Evolutionary conservation across 2,113 vertebrate genomes (phyloP), one percentile per base, ranked within the genome.

Genomic region (Tetrao urogallus): DNA sequence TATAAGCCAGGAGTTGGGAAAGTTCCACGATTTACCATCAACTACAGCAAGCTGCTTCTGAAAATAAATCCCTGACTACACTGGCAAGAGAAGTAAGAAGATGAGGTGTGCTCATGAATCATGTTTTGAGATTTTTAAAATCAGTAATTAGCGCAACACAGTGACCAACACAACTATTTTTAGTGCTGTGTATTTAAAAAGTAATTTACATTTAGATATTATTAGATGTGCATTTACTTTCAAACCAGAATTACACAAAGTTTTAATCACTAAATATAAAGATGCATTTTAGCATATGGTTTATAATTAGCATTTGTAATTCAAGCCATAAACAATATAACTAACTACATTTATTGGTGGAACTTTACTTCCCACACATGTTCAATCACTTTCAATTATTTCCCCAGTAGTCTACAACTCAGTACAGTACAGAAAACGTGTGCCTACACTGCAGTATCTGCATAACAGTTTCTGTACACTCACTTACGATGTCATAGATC

Each of bases 61-160:
- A 96, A 97, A 97, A 97, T 91, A 90, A 94, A 89, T 82, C 57
- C 61, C 36, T 27, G 34, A 74, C 47, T 90, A 70, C n/a, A 84
- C 60, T 67, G 34, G 89, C 74, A 13, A 89, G 70, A 50, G 64
- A 90, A 66, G 88, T 40, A 95, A 89, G 90, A 89, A 94, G 50
- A 82, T 52, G 88, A 63, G 63, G 88, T 56, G 67, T 72, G 81
- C 90, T 95, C 45, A 92, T 74, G 88, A 96, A 96, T 93, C 75
- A 95, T 8, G 43, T 78, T 79, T 86, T 77, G 65, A 89, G 43
- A 74, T 97, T 84, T 96, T 95, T 10, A 56, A 89, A 96, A 88
- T 86, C 43, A 82, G 71, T 43, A 92, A 95, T 92, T 90, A 95
- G 48, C 17, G 94, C 94, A 96, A 91, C 78, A 63, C 47, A 82